These are phyloP conservation scores for Poecilia picta DNA, from an alignment of 2,797 vertebrate species.

Conservation along the genomic window DNA sequence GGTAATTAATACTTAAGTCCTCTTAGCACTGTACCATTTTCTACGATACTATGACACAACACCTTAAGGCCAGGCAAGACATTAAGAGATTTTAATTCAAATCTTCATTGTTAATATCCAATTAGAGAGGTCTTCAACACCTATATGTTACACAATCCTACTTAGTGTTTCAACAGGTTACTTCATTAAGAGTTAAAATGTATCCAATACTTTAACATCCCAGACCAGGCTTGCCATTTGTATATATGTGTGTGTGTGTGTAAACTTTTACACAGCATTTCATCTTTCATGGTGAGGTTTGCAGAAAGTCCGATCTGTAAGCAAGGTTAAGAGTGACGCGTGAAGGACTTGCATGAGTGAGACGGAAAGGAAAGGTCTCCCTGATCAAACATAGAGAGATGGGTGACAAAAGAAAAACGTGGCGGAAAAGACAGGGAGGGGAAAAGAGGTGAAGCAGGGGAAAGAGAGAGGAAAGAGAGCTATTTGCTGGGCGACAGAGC, in stretches of 20 bases:
- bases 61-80: slow-evolving; percentile 64
- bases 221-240: slow-evolving; percentile 21
- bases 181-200: slow-evolving; percentile 17
- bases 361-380: slow-evolving; percentile 47
- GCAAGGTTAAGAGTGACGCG: slow-evolving; percentile 47
- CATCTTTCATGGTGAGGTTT: slow-evolving; percentile 43
- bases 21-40: slow-evolving; percentile 68
- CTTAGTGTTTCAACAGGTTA: slow-evolving; percentile 24
- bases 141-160: slow-evolving; percentile 23
- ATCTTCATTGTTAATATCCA: slow-evolving; percentile 64
- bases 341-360: slow-evolving; percentile 53
- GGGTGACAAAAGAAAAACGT: slow-evolving; percentile 65
- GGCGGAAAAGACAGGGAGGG: slow-evolving; percentile 37
- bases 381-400: slow-evolving; percentile 54
- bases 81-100: slow-evolving; percentile 68
- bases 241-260: neutral
- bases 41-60: slow-evolving; percentile 55
- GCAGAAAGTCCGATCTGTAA: slow-evolving; percentile 45
- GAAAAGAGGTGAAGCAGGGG: slow-evolving; percentile 32
- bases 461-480: slow-evolving; percentile 48
- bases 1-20: slow-evolving; percentile 79
- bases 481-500: slow-evolving; percentile 84
- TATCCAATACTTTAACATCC: slow-evolving; percentile 1
- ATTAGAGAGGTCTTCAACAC: slow-evolving; percentile 61
- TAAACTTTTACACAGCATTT: slow-evolving; percentile 2